Evolutionary conservation across 2,113 vertebrate genomes (phyloP).

Genomic region (Eurystomus gularis): DNA sequence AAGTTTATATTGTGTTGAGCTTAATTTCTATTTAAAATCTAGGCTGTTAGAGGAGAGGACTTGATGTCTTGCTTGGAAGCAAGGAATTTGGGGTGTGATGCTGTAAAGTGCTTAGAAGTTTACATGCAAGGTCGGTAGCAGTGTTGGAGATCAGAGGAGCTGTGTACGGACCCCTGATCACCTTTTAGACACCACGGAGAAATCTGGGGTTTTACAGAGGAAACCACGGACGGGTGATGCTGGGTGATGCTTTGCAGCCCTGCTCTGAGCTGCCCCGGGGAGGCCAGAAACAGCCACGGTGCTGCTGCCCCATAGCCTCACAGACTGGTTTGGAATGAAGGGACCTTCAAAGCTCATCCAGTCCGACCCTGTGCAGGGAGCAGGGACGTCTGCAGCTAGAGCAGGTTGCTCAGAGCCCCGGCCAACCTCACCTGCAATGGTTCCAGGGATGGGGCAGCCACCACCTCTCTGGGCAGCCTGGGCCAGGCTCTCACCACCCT

Average conservation of each 20-base stretch:
- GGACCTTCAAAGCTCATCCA: too few species aligned
- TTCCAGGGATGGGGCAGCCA: too few species aligned
- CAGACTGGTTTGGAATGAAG: too few species aligned
- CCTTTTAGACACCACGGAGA: neutral
- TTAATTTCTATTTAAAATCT: neutral
- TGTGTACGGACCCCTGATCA: neutral
- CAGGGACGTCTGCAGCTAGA: too few species aligned
- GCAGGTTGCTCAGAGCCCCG: too few species aligned
- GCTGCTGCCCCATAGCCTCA: too few species aligned
- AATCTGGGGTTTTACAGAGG: rapidly evolving
- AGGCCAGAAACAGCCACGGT: rapidly evolving
- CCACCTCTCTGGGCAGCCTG: too few species aligned
- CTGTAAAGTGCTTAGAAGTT: neutral
- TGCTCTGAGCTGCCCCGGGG: neutral
- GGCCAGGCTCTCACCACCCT: too few species aligned
- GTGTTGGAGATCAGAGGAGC: neutral
- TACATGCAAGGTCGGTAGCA: neutral
- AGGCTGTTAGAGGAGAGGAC: neutral
- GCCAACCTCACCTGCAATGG: too few species aligned
- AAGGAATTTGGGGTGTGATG: neutral
- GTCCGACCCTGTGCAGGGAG: too few species aligned
- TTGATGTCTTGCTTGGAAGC: neutral
- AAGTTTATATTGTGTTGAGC: neutral
- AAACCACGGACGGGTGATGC: rapidly evolving
- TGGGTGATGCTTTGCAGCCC: neutral